Conservation (phyloP, 2,113 vertebrate species). For the Paratilapia polleni region DNA sequence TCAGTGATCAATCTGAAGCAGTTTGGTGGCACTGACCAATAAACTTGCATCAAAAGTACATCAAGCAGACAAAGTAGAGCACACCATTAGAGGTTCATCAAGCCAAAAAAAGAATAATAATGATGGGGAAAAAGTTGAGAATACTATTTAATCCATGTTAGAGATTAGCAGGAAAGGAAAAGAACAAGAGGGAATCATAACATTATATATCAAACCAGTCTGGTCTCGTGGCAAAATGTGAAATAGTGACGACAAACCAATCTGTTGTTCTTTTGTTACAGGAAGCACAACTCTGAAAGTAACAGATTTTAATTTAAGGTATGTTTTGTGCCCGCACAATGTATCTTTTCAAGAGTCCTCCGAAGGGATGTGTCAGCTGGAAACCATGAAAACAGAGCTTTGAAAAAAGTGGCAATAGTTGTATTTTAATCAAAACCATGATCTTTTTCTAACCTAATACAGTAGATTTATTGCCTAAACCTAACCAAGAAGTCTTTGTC, state of each 20-base stretch:
- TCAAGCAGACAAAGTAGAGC: too few relatives aligned
- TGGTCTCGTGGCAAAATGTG: background rate
- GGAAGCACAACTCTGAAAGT: background rate
- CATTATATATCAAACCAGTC: background rate
- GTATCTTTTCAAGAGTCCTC: background rate
- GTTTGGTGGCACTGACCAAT: background rate
- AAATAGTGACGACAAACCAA: background rate
- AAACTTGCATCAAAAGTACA: too few relatives aligned
- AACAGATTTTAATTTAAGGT: background rate
- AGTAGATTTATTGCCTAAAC: background rate
- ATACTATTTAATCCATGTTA: background rate
- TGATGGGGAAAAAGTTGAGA: background rate
- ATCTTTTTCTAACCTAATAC: background rate
- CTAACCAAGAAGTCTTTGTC: background rate
- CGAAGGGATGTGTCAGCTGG: background rate
- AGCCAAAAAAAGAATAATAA: too few relatives aligned
- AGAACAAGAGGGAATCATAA: too few relatives aligned
- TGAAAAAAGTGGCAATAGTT: background rate
- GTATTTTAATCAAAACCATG: background rate
- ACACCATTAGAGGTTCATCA: too few relatives aligned
- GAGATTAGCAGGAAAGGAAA: too few relatives aligned
- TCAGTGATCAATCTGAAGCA: background rate
- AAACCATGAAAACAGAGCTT: background rate
- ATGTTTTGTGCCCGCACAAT: background rate
- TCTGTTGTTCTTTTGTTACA: background rate